phyloP scores from a whole-genome alignment of 1,140 invertebrate genomes.

The roundworm (Caenorhabditis elegans) region WBcel235 BX284604.4:8897001-8897500 shows the following conservation, averaged over 20 bases:
- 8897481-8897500: conserved; percentile 98
- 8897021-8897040: neutral
- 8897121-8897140: conserved; percentile 4
- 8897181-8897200: neutral
- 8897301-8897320: too few relatives aligned
- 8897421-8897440: conserved; percentile 58
- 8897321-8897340: conserved; percentile 88
- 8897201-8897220: conserved; percentile 10
- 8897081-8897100: too few relatives aligned
- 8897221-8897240: conserved; percentile 22
- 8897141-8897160: neutral
- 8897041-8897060: neutral
- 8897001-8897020: neutral
- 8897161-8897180: conserved; percentile 12
- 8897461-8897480: conserved; percentile 95
- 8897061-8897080: too few relatives aligned
- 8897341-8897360: conserved; percentile 87
- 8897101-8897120: neutral
- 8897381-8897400: conserved; percentile 71
- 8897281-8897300: neutral
- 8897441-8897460: conserved; percentile 70
- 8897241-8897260: neutral
- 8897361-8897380: conserved; percentile 88
- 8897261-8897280: neutral
- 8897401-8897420: conserved; percentile 63